Percentiles rank a stretch among this genome's conserved stretches.
Conservation (phyloP, 1,140 invertebrate species). For the Holotrichia oblita region DNA sequence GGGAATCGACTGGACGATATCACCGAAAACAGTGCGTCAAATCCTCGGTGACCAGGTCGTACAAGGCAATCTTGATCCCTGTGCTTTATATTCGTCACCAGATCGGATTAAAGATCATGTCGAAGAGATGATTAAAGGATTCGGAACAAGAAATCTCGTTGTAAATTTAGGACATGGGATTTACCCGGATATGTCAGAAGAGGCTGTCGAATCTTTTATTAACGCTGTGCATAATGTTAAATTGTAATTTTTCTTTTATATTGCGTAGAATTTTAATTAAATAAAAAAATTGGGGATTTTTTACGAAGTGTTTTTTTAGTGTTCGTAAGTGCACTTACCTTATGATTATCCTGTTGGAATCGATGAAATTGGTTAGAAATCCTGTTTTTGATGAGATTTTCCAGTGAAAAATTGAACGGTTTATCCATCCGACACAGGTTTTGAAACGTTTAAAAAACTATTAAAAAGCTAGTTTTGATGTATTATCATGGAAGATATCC, state of each 20-base stretch:
- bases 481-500: no score
- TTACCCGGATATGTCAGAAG: constrained; percentile 89
- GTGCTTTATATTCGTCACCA: constrained; percentile 82
- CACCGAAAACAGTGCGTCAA: constrained; percentile 79
- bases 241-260: neutral
- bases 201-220: constrained; percentile 85
- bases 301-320: no score
- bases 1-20: constrained; percentile 94
- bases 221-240: constrained; percentile 77
- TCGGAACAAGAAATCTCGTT: constrained; percentile 91
- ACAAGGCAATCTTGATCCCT: constrained; percentile 97
- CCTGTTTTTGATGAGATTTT: no score
- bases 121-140: constrained; percentile 83
- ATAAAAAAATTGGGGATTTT: no score
- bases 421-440: no score
- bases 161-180: constrained; percentile 98
- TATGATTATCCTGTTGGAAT: no score
- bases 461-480: no score
- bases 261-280: no score
- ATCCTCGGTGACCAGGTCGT: constrained; percentile 79
- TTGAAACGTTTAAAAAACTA: no score
- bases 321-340: no score
- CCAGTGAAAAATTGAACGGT: no score
- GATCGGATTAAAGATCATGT: constrained; percentile 71
- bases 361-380: no score